Base-by-base conservation (phyloP, 2,113 vertebrate genomes). In the Cichladusa arquata region DNA sequence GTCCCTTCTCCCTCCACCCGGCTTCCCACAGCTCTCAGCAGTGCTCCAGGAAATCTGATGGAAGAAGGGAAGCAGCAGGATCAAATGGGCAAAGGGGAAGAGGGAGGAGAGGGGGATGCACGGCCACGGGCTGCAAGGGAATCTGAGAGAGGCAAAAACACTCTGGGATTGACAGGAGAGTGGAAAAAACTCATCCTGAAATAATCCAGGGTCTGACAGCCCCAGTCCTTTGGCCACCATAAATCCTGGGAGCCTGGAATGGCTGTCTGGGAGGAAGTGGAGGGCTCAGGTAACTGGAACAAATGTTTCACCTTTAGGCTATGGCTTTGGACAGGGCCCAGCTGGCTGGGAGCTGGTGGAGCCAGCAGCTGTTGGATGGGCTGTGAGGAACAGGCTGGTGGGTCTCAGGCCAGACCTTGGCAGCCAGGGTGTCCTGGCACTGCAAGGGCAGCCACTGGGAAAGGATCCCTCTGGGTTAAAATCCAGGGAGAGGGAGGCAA, bases 221-320 rank as follows among this genome's bases (percentile, higher is more conserved):
- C 62, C 47, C 3, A 19, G 5, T 58, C 7, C 69, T 72, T 62
- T 3, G 81, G 92, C 40, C 86, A 48, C 94, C 87, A 90, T 47
- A 70, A 95, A 96, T 88, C 67, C 85, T 78, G 8, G 58, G 81
- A 88, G 92, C 19, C 82, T 53, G 84, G 81, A 42, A 34, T 24
- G 5, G 62, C 81, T 83, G 76, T 38, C 60, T 66, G 69, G 6
- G 91, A 88, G 94, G 73, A 74, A 86, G 77, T 8, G 69, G 57
- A 56, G 83, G 91, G 94, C 84, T 97, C 93, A 97, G 91, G 95
- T 91, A 96, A 70, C 90, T 93, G 95, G 95, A 95, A 95, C 94
- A 76, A 95, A 87, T 26, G 81, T 31, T 97, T 95, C 91, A 94
- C 96, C 94, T 96, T 95, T 90, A 90, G 94, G 95, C 89, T 87